Percentiles rank a stretch among this genome's conserved stretches.
phyloP scores from a whole-genome alignment of 2,888 invertebrate genomes.

The Aleiodes alternator region DNA sequence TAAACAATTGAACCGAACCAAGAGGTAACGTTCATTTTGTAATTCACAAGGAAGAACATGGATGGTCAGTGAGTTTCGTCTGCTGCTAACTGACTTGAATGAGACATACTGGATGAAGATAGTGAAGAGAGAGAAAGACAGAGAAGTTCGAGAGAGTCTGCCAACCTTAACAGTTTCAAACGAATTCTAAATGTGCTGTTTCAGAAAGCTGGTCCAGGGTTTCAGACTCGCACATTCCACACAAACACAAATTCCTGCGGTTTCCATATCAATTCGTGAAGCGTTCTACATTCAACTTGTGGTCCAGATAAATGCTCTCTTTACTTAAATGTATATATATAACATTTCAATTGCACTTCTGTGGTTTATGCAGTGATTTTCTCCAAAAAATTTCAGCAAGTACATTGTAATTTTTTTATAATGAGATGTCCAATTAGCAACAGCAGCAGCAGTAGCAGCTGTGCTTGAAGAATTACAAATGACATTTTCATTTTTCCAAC shows the following conservation, averaged over 20 bases:
- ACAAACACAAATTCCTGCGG: constrained; percentile 21
- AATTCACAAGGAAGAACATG: constrained; percentile 12
- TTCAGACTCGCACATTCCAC: not conserved
- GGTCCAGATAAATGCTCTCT: not conserved
- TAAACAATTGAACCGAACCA: not conserved
- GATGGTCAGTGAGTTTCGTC: constrained; percentile 25
- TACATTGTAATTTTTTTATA: too few species aligned
- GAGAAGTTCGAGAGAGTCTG: constrained; percentile 1
- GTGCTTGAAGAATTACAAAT: too few species aligned
- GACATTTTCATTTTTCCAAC: too few species aligned
- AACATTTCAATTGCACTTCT: not conserved
- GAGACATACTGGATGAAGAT: constrained; percentile 6
- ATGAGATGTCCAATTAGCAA: too few species aligned
- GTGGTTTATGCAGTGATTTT: not conserved
- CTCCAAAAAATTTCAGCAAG: not conserved
- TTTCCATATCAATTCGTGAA: constrained; percentile 17
- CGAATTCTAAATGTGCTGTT: constrained; percentile 1
- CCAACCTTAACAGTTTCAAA: constrained; percentile 10
- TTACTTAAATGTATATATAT: constrained; percentile 6
- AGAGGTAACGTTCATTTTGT: constrained; percentile 21
- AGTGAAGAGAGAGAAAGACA: too few species aligned
- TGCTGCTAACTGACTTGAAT: not conserved
- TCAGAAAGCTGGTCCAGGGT: constrained; percentile 1
- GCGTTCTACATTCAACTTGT: not conserved
- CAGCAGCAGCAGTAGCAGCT: too few species aligned